These are phyloP conservation scores for Drosophila putrida DNA, from an alignment of 2,888 invertebrate genomes.

Conservation along the genomic window DNA sequence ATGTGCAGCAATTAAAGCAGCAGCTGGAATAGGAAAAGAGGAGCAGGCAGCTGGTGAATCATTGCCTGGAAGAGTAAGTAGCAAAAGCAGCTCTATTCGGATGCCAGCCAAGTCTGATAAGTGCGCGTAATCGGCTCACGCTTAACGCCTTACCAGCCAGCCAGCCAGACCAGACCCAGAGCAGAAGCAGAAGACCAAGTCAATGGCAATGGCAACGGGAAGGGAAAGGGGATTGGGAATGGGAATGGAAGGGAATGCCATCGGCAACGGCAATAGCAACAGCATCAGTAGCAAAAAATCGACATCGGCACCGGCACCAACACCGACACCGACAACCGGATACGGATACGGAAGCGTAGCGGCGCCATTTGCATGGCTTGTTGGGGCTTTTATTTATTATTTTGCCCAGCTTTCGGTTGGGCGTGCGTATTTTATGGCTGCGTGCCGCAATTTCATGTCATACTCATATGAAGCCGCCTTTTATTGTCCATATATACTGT, in stretches of 20 bases:
- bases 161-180: slow-evolving; percentile 10
- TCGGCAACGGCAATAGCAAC: slow-evolving; percentile 14
- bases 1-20: slow-evolving; percentile 70
- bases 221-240: slow-evolving; percentile 10
- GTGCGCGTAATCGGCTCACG: slow-evolving; percentile 77
- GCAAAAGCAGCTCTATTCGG: slow-evolving; percentile 39
- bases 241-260: slow-evolving; percentile 17
- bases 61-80: slow-evolving; percentile 40
- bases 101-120: slow-evolving; percentile 61
- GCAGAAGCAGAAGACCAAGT: slow-evolving; percentile 12
- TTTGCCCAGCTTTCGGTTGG: slow-evolving; percentile 42
- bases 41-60: not conserved
- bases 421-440: slow-evolving; percentile 60
- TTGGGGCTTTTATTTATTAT: slow-evolving; percentile 67
- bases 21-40: slow-evolving; percentile 2
- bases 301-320: slow-evolving; percentile 7
- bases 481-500: slow-evolving; percentile 52
- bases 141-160: slow-evolving; percentile 63
- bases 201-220: not conserved
- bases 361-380: slow-evolving; percentile 62
- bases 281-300: slow-evolving; percentile 9
- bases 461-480: slow-evolving; percentile 50
- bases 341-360: slow-evolving; percentile 63
- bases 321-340: slow-evolving; percentile 38
- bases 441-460: slow-evolving; percentile 70